phyloP scores from a whole-genome alignment of 2,797 vertebrate species.

The Gadopsis marmoratus region DNA sequence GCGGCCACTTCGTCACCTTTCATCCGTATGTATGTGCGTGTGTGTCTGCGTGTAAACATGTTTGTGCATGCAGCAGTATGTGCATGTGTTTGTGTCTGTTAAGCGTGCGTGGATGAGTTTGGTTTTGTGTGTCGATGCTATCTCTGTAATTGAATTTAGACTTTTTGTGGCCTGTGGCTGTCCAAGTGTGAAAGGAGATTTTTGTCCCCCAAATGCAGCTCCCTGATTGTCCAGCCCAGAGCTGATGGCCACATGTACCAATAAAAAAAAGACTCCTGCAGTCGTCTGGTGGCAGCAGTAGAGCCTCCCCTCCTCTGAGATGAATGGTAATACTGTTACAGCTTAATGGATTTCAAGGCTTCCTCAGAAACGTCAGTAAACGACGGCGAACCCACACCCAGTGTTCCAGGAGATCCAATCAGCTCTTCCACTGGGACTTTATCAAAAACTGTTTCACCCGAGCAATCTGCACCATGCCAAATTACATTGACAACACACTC shows the following conservation, averaged over 20 bases:
- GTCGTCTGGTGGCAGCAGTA: slow-evolving; percentile 21
- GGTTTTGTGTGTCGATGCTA: slow-evolving; percentile 74
- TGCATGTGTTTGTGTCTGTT: slow-evolving; percentile 3
- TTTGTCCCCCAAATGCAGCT: slow-evolving; percentile 70
- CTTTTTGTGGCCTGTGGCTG: slow-evolving; percentile 64
- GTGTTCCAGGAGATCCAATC: slow-evolving; percentile 70
- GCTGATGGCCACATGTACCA: slow-evolving; percentile 51
- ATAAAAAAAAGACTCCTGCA: slow-evolving; percentile 47
- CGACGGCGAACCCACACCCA: slow-evolving; percentile 26
- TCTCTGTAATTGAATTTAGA: slow-evolving; percentile 84
- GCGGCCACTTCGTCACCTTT: slow-evolving; percentile 50
- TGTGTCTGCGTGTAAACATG: slow-evolving; percentile 32
- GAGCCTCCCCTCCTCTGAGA: slow-evolving; percentile 39
- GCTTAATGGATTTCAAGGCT: slow-evolving; percentile 68
- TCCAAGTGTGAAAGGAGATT: slow-evolving; percentile 77
- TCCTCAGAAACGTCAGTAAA: slow-evolving; percentile 48
- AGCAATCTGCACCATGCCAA: slow-evolving; percentile 39
- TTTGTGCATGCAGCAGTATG: slow-evolving; percentile 20
- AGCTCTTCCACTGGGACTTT: slow-evolving; percentile 52
- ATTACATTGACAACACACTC: slow-evolving; percentile 60
- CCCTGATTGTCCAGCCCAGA: slow-evolving; percentile 55
- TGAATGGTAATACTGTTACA: slow-evolving; percentile 60
- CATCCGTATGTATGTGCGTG: slow-evolving; percentile 35
- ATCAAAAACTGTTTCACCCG: slow-evolving; percentile 56
- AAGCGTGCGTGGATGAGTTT: slow-evolving; percentile 20